phyloP scores from a whole-genome alignment of 2,113 vertebrate genomes.

The Propithecus coquereli region DNA sequence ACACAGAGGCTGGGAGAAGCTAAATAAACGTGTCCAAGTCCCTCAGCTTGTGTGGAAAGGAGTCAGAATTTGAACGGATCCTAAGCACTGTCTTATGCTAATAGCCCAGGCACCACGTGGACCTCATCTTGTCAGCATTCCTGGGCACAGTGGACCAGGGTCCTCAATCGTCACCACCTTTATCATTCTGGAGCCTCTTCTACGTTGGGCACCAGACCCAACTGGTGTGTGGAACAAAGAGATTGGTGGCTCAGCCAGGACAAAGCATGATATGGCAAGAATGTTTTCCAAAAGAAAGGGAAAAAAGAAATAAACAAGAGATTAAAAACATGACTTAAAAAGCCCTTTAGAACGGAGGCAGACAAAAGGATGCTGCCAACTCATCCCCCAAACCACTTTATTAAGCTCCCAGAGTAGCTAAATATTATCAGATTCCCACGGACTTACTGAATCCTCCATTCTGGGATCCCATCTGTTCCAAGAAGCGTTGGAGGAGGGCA shows the following conservation, averaged over 20 bases:
- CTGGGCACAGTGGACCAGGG: neutral
- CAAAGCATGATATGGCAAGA: neutral
- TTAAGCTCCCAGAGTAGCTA: constrained; percentile 2
- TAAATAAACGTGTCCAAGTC: neutral
- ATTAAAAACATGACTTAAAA: neutral
- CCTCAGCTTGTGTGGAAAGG: neutral
- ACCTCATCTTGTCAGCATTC: accelerated
- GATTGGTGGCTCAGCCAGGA: neutral
- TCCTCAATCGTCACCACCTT: neutral
- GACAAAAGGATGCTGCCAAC: neutral
- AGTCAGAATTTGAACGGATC: neutral
- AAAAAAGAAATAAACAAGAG: neutral
- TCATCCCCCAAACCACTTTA: neutral
- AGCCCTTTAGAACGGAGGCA: constrained; percentile 5
- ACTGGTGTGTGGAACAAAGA: neutral
- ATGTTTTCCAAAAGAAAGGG: neutral
- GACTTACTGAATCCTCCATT: neutral
- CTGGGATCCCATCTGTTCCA: constrained; percentile 49
- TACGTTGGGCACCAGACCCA: neutral
- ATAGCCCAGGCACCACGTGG: too few relatives aligned
- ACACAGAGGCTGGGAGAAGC: neutral
- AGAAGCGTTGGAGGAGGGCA: constrained; percentile 17
- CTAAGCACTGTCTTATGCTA: too few relatives aligned
- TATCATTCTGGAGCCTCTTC: neutral
- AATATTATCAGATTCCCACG: neutral